Base-by-base conservation (phyloP, 23 tunicate genomes). In the Ciona savignyi region DNA sequence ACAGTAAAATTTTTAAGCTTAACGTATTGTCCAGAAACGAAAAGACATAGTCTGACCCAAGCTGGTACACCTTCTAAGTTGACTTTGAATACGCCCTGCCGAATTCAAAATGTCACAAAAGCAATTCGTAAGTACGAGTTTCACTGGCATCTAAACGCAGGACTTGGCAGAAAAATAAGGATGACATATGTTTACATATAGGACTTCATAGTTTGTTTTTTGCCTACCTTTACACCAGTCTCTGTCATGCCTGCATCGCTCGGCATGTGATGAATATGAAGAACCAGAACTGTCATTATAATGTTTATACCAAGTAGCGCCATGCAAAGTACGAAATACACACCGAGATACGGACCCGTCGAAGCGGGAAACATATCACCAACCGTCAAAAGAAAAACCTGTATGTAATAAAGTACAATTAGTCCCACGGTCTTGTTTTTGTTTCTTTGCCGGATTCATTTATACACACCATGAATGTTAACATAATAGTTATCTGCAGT, bases 331-430 rank as follows among this genome's bases (percentile, higher is more conserved):
- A 87, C 86, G 75, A 82, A 87, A 51, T 87, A 87, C 3, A 87
- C 74, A 23, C 95, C 95, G 0, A 87, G 80, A 35, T 75, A 87
- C 21, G 95, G 95, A 4, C 95, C 95, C 24, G 95, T 87, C 9
- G 95, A 87, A 22, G 95, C 95, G 11, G 96, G 96, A 35, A 88
- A 88, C 96, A 88, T 88, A 67, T 88, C 96, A 24, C 96, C 96
- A 61, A 87, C 95, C 1, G 95, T 87, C 0, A 87, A 75, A 27
- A 87, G 51, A 70, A 87, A 87, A 28, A 81, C 86, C 86, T 81
- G 74, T 6, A 22, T 42, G 15, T 42, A n/a, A n/a, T n/a, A n/a
- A n/a, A n/a, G n/a, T n/a, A n/a, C n/a, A n/a, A n/a, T n/a, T n/a
- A n/a, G n/a, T n/a, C n/a, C n/a, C n/a, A n/a, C n/a, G n/a, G n/a